Evolutionary conservation across 2,888 invertebrate species (phyloP).

Genomic region (Dolomedes plantarius): DNA sequence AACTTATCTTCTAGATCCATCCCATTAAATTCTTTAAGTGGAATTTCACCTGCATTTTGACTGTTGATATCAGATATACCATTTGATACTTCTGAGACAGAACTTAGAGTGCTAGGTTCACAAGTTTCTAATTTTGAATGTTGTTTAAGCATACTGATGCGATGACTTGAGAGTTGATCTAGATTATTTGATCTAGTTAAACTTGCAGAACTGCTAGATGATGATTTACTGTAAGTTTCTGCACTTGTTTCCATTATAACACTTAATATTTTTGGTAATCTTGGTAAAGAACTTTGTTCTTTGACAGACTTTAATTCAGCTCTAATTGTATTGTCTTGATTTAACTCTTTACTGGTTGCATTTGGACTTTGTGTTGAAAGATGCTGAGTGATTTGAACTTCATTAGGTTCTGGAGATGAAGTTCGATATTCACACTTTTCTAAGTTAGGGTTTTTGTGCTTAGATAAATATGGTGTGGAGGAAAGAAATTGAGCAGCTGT

Average conservation of each 20-base stretch:
- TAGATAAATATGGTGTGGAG: conserved; percentile 70
- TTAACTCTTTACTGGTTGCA: too few relatives aligned
- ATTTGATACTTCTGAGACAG: not conserved
- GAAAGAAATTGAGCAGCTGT: conserved; percentile 60
- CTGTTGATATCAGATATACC: not conserved
- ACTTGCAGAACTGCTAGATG: conserved; percentile 63
- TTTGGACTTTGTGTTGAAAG: too few relatives aligned
- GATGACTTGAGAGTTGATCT: conserved; percentile 25
- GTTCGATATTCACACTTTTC: not conserved
- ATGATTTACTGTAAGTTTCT: conserved; percentile 68
- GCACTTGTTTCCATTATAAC: conserved; percentile 73
- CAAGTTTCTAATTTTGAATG: conserved; percentile 19
- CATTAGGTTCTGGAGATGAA: not conserved
- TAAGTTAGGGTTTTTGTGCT: not conserved
- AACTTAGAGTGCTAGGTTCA: conserved; percentile 1
- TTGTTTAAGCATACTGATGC: conserved; percentile 15
- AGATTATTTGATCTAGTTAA: conserved; percentile 27
- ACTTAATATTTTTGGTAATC: conserved; percentile 28
- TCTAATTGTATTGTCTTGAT: too few relatives aligned
- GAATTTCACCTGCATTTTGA: not conserved
- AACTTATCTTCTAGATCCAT: not conserved
- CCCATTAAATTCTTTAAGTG: too few relatives aligned
- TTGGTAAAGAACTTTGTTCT: not conserved
- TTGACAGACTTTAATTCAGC: too few relatives aligned
- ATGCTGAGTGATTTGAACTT: too few relatives aligned